Base-by-base conservation (phyloP, 2,113 vertebrate genomes). In the Forbesichthys papilliferus region DNA sequence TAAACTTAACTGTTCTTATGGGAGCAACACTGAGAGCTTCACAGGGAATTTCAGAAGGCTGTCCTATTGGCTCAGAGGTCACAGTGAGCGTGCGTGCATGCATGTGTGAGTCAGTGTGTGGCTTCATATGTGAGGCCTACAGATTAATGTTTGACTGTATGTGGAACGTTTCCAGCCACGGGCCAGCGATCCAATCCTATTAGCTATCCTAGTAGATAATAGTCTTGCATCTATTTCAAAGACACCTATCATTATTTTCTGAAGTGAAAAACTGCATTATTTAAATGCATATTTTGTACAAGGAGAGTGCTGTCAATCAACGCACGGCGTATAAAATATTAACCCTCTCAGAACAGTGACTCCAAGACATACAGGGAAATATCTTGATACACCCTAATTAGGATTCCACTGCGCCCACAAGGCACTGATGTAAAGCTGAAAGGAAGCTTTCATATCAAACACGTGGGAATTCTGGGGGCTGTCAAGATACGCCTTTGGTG, bases 1-100 rank as follows among this genome's bases (percentile, higher is more conserved):
- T 90, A 90, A 89, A 88, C 81, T 81, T 58, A 68, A 84, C 66
- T 56, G 68, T 68, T 73, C 65, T 86, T 78, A 68, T 46, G 54
- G 75, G 83, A 85, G 80, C 20, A 20, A 20, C 64, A 61, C 56
- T 51, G 33, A 66, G 69, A 66, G 83, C 69, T 82, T 51, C 51
- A 54, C 69, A 82, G 73, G 74, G 54, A 58, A 69, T 65, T 80
- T 74, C 49, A 59, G 75, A 73, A 78, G 77, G 65, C 60, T 36
- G 58, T 74, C 82, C 64, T 74, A 13, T 56, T 33, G 78, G 77
- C 52, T 61, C 71, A 36, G 62, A 75, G 83, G 84, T 86, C 74
- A 54, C 12, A 13, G 54, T 58, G 14, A 42, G 69, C 59, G 11
- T 10, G 33, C 34, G 12, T 59, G 66, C 64, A 20, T 60, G 59